Evolutionary conservation across 2,113 vertebrate genomes (phyloP).

Genomic region (Aldabrachelys gigantea): DNA sequence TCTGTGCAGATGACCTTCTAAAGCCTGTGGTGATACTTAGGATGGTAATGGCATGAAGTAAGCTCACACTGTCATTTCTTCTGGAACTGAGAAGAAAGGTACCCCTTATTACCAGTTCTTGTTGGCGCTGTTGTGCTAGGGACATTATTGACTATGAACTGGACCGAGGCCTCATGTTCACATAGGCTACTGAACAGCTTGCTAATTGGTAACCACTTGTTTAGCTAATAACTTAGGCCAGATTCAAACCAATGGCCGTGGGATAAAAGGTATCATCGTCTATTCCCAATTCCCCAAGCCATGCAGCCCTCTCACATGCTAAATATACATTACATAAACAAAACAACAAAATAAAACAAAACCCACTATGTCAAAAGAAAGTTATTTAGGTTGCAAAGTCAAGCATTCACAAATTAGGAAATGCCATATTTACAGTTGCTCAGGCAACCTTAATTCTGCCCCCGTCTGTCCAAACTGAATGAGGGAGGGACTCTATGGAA

Average conservation of each 20-base stretch:
- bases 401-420: rapidly evolving
- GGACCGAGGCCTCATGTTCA: background rate
- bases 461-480: background rate
- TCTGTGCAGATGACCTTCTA: too few species aligned
- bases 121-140: background rate
- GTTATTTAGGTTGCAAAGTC: background rate
- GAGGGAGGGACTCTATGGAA: background rate
- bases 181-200: background rate
- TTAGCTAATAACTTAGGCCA: background rate
- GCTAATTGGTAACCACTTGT: background rate
- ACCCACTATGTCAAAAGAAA: rapidly evolving
- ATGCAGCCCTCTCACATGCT: rapidly evolving
- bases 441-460: rapidly evolving
- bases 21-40: too few species aligned
- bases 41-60: too few species aligned
- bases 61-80: too few species aligned
- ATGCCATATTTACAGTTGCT: background rate
- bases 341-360: background rate
- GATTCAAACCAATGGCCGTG: background rate
- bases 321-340: rapidly evolving
- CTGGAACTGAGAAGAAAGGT: background rate
- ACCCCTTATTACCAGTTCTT: background rate
- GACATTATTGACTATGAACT: background rate
- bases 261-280: background rate
- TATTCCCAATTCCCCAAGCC: rapidly evolving